phyloP scores from a whole-genome alignment of 2,797 vertebrate genomes.

The Ctenochaetus hawaiiensis region DNA sequence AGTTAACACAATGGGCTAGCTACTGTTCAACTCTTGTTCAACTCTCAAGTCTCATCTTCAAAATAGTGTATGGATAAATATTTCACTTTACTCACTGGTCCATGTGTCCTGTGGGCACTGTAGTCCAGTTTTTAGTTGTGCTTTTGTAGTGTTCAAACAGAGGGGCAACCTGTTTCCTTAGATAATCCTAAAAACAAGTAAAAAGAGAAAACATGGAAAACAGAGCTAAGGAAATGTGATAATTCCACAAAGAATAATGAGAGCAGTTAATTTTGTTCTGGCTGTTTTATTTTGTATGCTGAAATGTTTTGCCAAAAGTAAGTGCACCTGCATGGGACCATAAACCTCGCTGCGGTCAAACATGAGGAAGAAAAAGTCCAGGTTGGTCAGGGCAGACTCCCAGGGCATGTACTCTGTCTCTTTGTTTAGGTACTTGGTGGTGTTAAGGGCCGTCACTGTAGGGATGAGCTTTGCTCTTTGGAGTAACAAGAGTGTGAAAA shows the following conservation, averaged over 20 bases:
- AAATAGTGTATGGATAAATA: not conserved
- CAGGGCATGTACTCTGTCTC: slow-evolving; percentile 92
- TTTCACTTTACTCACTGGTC: slow-evolving; percentile 81
- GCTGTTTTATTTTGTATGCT: not conserved
- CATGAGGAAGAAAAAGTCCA: slow-evolving; percentile 92
- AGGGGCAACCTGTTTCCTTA: slow-evolving; percentile 82
- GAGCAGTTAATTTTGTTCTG: not conserved
- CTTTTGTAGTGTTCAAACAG: slow-evolving; percentile 80
- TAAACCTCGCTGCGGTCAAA: slow-evolving; percentile 93
- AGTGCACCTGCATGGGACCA: slow-evolving; percentile 89
- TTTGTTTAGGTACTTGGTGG: slow-evolving; percentile 84
- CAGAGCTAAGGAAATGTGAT: not conserved
- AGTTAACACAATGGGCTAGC: no score
- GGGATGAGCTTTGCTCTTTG: slow-evolving; percentile 84
- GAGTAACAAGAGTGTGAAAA: not conserved
- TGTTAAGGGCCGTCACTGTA: slow-evolving; percentile 86
- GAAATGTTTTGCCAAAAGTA: not conserved
- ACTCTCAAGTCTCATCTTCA: no score
- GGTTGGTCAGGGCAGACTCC: slow-evolving; percentile 87
- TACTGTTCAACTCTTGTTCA: no score
- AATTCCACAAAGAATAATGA: not conserved
- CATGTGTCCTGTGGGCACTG: slow-evolving; percentile 69
- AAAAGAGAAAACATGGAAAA: not conserved
- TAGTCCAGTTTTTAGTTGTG: slow-evolving; percentile 49
- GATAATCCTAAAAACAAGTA: slow-evolving; percentile 83